Evolutionary conservation across 2,888 invertebrate genomes (phyloP).

Genomic region (Cremastinae sp.): DNA sequence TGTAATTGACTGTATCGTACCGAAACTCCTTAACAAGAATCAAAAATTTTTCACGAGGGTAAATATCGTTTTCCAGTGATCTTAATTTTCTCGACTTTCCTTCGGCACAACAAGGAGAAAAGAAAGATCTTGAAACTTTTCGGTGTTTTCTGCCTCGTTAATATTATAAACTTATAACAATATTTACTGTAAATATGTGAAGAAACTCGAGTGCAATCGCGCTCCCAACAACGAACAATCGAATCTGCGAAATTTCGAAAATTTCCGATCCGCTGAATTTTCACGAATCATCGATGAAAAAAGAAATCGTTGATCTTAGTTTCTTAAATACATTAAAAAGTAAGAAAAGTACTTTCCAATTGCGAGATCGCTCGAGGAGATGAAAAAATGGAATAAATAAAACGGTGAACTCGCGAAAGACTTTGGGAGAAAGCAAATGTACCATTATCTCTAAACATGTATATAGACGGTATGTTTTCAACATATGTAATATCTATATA

Average conservation of each 20-base stretch:
- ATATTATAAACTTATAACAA: constrained; percentile 55
- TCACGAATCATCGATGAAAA: neutral
- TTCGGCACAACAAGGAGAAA: no score
- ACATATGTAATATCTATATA: no score
- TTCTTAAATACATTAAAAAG: no score
- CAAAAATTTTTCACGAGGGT: no score
- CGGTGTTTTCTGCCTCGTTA: constrained; percentile 49
- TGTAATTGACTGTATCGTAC: no score
- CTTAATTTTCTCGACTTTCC: no score
- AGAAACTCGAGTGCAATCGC: constrained; percentile 57
- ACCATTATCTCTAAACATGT: constrained; percentile 64
- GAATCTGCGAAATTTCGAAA: neutral
- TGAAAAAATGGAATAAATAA: neutral
- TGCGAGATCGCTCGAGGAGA: neutral
- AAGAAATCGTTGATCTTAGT: no score
- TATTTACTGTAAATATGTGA: constrained; percentile 68
- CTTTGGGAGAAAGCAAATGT: no score
- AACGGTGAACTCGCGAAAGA: constrained; percentile 1
- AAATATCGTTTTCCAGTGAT: no score
- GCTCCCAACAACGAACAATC: constrained; percentile 46
- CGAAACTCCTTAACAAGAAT: no score
- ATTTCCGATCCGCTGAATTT: neutral
- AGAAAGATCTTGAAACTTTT: no score
- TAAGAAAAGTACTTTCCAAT: no score
- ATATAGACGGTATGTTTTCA: constrained; percentile 64